These are phyloP conservation scores for Engystomops pustulosus DNA, from an alignment of 2,113 vertebrate genomes.

Conservation along the genomic window DNA sequence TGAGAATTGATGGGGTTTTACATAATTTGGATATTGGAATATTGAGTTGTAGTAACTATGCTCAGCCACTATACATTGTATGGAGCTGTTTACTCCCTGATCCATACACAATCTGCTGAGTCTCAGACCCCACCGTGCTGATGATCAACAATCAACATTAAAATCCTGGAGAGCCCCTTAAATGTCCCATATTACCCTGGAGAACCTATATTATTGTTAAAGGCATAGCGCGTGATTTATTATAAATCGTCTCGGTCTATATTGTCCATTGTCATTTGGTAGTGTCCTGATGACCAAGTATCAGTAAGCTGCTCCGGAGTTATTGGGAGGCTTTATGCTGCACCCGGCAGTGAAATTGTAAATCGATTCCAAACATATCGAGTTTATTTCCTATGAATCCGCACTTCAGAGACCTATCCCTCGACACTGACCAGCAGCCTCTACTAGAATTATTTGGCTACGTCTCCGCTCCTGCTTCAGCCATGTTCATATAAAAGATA, in stretches of 20 bases:
- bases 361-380: not conserved
- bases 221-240: not conserved
- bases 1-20: too few relatives aligned
- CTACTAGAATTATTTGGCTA: not conserved
- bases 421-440: slow-evolving; percentile 41
- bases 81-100: too few relatives aligned
- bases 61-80: too few relatives aligned
- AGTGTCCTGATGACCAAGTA: slow-evolving; percentile 4
- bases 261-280: not conserved
- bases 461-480: not conserved
- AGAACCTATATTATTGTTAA: not conserved
- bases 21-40: too few relatives aligned
- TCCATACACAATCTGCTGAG: too few relatives aligned
- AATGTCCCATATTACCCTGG: too few relatives aligned
- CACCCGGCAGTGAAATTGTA: slow-evolving; percentile 34
- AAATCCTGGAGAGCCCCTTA: too few relatives aligned
- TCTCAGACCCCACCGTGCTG: too few relatives aligned
- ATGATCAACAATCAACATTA: too few relatives aligned
- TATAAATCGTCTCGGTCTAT: not conserved
- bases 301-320: not conserved
- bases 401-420: not conserved
- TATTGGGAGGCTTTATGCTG: not conserved
- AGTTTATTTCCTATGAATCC: not conserved
- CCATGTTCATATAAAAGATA: not conserved
- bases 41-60: too few relatives aligned